These are phyloP conservation scores for Cephus rjabovi DNA, from an alignment of 2,888 invertebrate genomes.

Conservation along the genomic window DNA sequence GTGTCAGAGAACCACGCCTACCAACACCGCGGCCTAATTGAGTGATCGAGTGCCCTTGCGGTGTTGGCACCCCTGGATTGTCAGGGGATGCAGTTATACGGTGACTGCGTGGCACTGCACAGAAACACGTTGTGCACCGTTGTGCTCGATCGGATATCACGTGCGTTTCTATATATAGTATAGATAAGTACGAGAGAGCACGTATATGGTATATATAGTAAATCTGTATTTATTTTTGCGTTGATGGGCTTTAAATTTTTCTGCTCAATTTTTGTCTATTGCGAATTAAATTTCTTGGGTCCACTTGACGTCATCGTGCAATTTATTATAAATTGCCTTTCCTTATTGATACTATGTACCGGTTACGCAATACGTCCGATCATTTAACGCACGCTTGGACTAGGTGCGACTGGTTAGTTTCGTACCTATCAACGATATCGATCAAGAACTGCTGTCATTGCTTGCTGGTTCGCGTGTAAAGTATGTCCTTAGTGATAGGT, in stretches of 20 bases:
- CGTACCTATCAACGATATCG: neutral
- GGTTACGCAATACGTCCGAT: neutral
- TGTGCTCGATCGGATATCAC: neutral
- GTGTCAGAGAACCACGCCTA: constrained; percentile 54
- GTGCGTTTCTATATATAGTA: neutral
- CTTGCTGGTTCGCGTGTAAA: neutral
- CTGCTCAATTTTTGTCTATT: neutral
- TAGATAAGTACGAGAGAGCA: neutral
- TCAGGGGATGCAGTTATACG: constrained; percentile 32
- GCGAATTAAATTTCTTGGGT: neutral
- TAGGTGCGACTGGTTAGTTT: neutral
- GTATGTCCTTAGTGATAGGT: neutral
- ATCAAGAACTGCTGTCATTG: neutral
- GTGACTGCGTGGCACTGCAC: neutral
- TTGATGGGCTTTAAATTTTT: neutral
- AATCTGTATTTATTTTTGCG: neutral
- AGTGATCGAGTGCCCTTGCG: constrained; percentile 60
- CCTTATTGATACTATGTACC: neutral
- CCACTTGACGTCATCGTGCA: neutral
- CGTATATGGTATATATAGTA: neutral
- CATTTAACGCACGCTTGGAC: neutral
- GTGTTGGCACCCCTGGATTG: constrained; percentile 50
- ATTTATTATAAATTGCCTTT: neutral
- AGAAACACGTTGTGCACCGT: neutral
- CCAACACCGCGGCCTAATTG: constrained; percentile 60